phyloP scores from a whole-genome alignment of 1,140 invertebrate genomes.

The Drosophila nikananu region DNA sequence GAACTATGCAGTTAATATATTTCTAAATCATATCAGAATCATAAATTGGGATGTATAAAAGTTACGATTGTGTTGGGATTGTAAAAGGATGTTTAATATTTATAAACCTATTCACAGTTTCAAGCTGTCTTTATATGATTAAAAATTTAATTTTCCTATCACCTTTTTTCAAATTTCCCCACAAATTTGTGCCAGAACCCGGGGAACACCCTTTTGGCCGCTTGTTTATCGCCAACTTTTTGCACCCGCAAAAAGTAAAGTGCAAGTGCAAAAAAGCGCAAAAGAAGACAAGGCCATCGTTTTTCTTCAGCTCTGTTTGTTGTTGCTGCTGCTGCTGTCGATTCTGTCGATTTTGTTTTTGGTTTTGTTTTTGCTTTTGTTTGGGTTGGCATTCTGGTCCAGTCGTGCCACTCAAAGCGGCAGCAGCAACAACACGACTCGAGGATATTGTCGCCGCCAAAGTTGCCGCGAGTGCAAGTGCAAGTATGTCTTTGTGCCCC shows the following conservation, averaged over 20 bases:
- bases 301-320: constrained; percentile 39
- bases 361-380: constrained; percentile 10
- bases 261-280: constrained; percentile 58
- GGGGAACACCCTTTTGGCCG: constrained; percentile 26
- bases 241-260: constrained; percentile 63
- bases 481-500: constrained; percentile 70
- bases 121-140: neutral
- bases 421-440: constrained; percentile 57
- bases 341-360: constrained; percentile 10
- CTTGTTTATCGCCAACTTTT: constrained; percentile 53
- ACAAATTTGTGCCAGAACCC: neutral
- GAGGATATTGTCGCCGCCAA: constrained; percentile 71
- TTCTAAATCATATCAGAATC: neutral
- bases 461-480: constrained; percentile 63
- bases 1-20: neutral
- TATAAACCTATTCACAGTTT: neutral
- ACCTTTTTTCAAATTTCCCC: neutral
- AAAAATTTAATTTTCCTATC: neutral
- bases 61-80: accelerated
- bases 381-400: constrained; percentile 47
- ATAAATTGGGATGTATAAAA: neutral
- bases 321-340: neutral
- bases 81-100: neutral
- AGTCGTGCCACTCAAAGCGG: constrained; percentile 63
- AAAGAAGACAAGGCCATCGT: constrained; percentile 76